These are phyloP conservation scores for Amphiprion percula DNA, from an alignment of 2,113 vertebrate genomes.

Conservation along the genomic window DNA sequence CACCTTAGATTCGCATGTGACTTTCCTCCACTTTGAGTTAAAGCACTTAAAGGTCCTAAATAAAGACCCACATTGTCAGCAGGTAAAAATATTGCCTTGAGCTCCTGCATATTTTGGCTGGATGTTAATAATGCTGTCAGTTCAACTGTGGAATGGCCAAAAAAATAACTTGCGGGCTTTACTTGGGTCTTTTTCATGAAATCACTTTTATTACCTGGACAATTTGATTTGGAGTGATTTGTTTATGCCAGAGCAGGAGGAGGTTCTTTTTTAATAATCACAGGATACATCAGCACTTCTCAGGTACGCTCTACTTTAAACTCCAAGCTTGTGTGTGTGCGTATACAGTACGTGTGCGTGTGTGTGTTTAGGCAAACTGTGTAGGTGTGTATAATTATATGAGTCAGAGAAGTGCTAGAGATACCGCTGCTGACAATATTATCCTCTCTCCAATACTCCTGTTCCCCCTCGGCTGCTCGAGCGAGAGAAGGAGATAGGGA, in stretches of 20 bases:
- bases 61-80: too few species aligned
- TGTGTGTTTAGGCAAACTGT: constrained; percentile 66
- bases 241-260: constrained; percentile 50
- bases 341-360: neutral
- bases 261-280: constrained; percentile 60
- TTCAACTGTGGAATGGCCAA: constrained; percentile 9
- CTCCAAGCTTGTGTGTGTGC: constrained; percentile 12
- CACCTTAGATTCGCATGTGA: too few species aligned
- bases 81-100: too few species aligned
- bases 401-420: constrained; percentile 69
- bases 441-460: constrained; percentile 66
- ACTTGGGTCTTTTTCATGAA: constrained; percentile 25
- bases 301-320: constrained; percentile 49
- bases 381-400: constrained; percentile 79
- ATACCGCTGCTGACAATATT: constrained; percentile 73
- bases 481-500: constrained; percentile 55
- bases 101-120: neutral
- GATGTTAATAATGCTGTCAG: neutral
- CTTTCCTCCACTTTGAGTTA: too few species aligned
- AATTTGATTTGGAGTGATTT: constrained; percentile 59
- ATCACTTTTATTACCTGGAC: constrained; percentile 50
- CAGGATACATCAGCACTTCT: constrained; percentile 61
- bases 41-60: too few species aligned
- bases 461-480: constrained; percentile 49
- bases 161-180: constrained; percentile 31